phyloP scores from a whole-genome alignment of 2,797 vertebrate genomes.

The Argentina silus region DNA sequence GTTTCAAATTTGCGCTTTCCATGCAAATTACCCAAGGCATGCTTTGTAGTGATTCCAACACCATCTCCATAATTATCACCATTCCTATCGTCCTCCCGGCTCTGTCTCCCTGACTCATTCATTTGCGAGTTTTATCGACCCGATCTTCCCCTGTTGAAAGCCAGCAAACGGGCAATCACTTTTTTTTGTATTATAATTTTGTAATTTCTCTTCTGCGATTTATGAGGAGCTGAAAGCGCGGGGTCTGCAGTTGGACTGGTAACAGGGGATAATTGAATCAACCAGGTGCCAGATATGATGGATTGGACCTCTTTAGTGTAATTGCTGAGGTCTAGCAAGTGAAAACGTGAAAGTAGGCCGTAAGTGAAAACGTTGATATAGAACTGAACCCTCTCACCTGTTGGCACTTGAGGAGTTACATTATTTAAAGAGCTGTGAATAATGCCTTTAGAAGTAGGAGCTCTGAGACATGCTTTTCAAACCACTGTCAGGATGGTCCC shows the following conservation, averaged over 20 bases:
- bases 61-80: constrained; percentile 54
- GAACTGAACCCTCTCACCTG: constrained; percentile 37
- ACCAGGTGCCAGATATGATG: constrained; percentile 50
- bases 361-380: not conserved
- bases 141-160: constrained; percentile 38
- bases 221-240: constrained; percentile 9
- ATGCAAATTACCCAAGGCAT: constrained; percentile 35
- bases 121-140: constrained; percentile 20
- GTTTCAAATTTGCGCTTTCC: constrained; percentile 33
- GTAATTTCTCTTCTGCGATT: constrained; percentile 38
- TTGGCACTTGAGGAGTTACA: constrained; percentile 2
- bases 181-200: constrained; percentile 49
- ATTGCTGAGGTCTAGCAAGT: constrained; percentile 31
- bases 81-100: constrained; percentile 33
- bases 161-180: constrained; percentile 28
- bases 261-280: constrained; percentile 46
- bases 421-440: not conserved
- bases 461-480: not conserved
- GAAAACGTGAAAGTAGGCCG: not conserved
- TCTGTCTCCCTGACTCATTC: constrained; percentile 31
- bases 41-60: constrained; percentile 34
- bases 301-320: constrained; percentile 41
- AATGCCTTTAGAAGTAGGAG: constrained; percentile 16
- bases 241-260: constrained; percentile 17
- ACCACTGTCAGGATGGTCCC: not conserved